These are phyloP conservation scores for Halocaridina rubra DNA, from an alignment of 2,888 invertebrate genomes.

Conservation along the genomic window DNA sequence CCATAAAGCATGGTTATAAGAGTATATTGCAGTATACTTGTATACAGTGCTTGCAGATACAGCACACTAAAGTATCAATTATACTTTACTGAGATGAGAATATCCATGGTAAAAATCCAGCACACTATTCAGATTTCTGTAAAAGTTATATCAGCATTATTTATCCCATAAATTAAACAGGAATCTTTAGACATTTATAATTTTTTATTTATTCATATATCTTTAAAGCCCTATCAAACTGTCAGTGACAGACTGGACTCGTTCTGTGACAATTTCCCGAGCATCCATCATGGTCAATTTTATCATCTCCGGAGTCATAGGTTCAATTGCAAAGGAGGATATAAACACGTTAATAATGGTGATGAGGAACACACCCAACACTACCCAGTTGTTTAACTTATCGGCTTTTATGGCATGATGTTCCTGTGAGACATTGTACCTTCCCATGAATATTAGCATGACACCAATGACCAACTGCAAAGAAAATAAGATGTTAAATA, in stretches of 20 bases:
- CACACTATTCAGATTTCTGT: no score
- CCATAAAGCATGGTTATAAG: no score
- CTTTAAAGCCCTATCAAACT: not conserved
- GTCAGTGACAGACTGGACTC: not conserved
- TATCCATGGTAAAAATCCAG: no score
- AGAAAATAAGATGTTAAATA: not conserved
- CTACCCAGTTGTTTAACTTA: constrained; percentile 66
- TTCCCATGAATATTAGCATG: constrained; percentile 65
- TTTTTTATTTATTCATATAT: no score
- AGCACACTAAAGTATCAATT: no score
- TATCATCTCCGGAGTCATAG: constrained; percentile 39
- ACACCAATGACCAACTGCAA: constrained; percentile 66
- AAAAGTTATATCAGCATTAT: no score
- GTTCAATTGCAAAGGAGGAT: constrained; percentile 67
- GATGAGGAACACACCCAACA: constrained; percentile 66
- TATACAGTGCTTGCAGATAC: no score
- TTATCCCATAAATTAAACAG: no score
- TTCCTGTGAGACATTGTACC: constrained; percentile 65
- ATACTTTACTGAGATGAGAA: no score
- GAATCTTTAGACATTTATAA: no score
- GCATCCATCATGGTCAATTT: not conserved
- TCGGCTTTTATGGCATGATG: constrained; percentile 68
- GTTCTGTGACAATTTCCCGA: not conserved
- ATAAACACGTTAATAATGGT: constrained; percentile 67
- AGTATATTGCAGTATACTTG: no score